Conservation (phyloP, 2,888 invertebrate genomes). For the Drosophila prostipennis region DNA sequence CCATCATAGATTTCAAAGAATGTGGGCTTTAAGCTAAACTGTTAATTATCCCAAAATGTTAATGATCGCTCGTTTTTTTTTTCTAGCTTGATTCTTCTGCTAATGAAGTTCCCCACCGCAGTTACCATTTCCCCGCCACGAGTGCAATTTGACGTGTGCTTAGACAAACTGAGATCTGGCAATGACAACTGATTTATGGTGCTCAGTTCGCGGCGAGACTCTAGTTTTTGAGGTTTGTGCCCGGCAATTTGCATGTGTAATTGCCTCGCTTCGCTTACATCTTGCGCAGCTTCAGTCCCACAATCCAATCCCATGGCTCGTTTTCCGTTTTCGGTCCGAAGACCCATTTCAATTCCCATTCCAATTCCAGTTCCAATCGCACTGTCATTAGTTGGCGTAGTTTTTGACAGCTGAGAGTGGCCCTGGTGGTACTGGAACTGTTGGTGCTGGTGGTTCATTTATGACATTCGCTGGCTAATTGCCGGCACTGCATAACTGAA, state of each 20-base stretch:
- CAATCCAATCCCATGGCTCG: constrained; percentile 6
- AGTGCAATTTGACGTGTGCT: constrained; percentile 36
- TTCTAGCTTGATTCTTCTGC: constrained; percentile 6
- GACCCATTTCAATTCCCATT: constrained; percentile 6
- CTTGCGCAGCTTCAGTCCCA: constrained; percentile 19
- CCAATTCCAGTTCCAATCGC: constrained; percentile 37
- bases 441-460: constrained; percentile 37
- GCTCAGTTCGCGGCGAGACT: constrained; percentile 24
- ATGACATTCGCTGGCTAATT: constrained; percentile 59
- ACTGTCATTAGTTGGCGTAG: constrained; percentile 38
- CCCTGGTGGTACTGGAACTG: constrained; percentile 16
- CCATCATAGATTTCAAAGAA: background rate
- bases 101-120: constrained; percentile 18
- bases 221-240: constrained; percentile 30
- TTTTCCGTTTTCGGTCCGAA: constrained; percentile 1
- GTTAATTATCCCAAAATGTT: constrained; percentile 16
- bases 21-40: background rate
- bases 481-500: constrained; percentile 36
- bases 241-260: constrained; percentile 65
- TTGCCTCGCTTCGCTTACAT: constrained; percentile 43
- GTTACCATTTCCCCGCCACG: background rate
- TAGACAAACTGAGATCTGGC: constrained; percentile 32
- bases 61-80: constrained; percentile 12
- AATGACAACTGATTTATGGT: constrained; percentile 50
- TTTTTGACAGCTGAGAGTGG: constrained; percentile 47